Base-by-base conservation (phyloP, 2,888 invertebrate genomes). In the Leuctra nigra region DNA sequence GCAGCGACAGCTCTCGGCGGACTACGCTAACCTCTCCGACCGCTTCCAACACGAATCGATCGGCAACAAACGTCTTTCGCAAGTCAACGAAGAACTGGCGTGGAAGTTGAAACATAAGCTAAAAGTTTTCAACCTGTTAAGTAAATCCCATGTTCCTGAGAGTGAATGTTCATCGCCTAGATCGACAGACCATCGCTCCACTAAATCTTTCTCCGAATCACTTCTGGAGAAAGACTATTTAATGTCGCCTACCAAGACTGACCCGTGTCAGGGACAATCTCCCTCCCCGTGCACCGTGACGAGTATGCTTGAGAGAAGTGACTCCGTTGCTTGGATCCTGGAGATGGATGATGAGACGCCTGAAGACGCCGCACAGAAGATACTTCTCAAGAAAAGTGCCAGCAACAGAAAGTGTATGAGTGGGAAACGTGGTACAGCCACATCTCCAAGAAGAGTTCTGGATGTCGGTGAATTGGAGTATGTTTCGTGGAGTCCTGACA, bases 61-160 rank as follows among this genome's bases (percentile, higher is more conserved):
- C 66, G 87, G 87, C 62, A 88, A 88, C 66, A 82, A 86, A 59
- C 77, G 91, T 1, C 73, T 92, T 47, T 81, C 83, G 0, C 86
- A 88, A 67, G 83, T 88, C 68, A 93, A 92, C 68, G 95, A 95
- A 73, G 91, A 93, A 72, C 77, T 94, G 2, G 81, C 88, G 65
- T 95, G 91, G 83, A 87, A 87, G 68, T 77, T 94, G 57, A 80
- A 87, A 66, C 89, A 91, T 70, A 89, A 87, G 63, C 84, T 33
- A 20, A 16, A 22, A 11, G 20, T 22, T 1, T 47, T 9, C 25
- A 47, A 47, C 25, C 47, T 25, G 29, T 25, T 47, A n/a, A n/a
- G n/a, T n/a, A n/a, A n/a, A n/a, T n/a, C n/a, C n/a, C n/a, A n/a
- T n/a, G n/a, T n/a, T n/a, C n/a, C n/a, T n/a, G n/a, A n/a, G n/a